These are phyloP conservation scores for Gnatocerus cornutus DNA, from an alignment of 2,888 invertebrate species.

Conservation along the genomic window DNA sequence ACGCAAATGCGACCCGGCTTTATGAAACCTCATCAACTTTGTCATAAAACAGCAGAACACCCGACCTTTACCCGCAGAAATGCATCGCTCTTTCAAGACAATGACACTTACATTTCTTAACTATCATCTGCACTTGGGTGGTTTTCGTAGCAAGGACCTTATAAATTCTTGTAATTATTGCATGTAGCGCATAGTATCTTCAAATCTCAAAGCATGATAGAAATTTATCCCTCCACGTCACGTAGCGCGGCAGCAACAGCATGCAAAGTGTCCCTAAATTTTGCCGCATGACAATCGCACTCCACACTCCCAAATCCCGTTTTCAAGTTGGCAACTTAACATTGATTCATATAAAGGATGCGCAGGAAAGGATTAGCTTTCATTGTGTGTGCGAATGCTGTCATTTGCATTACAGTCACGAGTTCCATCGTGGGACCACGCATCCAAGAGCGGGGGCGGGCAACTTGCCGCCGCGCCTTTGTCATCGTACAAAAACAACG, in stretches of 20 bases:
- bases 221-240: too few species aligned
- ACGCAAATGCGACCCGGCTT: conserved; percentile 13
- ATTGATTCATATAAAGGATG: conserved; percentile 23
- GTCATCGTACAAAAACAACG: conserved; percentile 49
- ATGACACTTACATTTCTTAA: too few species aligned
- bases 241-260: too few species aligned
- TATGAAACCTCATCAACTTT: conserved; percentile 9
- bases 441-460: conserved; percentile 48
- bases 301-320: background rate
- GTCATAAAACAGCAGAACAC: background rate
- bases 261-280: too few species aligned
- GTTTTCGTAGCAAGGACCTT: too few species aligned
- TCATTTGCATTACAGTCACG: conserved; percentile 53
- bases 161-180: too few species aligned
- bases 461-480: conserved; percentile 50
- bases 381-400: conserved; percentile 33
- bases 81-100: too few species aligned
- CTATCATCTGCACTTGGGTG: too few species aligned
- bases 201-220: too few species aligned
- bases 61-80: background rate
- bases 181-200: too few species aligned
- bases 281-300: background rate
- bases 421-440: conserved; percentile 56
- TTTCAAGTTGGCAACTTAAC: conserved; percentile 5
- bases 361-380: conserved; percentile 25